phyloP scores from a whole-genome alignment of 2,113 vertebrate species.

The Heterotilapia buettikoferi region DNA sequence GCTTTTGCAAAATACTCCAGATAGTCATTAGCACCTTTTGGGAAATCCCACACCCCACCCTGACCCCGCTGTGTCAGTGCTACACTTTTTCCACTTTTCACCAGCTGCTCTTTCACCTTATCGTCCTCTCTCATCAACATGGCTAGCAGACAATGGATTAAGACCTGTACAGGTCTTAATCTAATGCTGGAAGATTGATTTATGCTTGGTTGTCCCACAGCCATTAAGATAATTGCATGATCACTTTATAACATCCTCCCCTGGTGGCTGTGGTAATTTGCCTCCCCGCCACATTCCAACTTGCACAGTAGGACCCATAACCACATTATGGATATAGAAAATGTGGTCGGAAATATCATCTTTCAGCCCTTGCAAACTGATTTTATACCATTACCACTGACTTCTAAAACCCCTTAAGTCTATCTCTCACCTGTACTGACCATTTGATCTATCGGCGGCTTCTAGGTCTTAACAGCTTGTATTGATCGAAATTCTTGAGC shows the following conservation, averaged over 20 bases:
- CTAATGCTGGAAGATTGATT: slow-evolving; percentile 72
- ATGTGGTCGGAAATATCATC: slow-evolving; percentile 61
- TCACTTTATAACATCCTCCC: slow-evolving; percentile 74
- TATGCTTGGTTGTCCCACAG: slow-evolving; percentile 65
- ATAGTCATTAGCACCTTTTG: slow-evolving; percentile 8
- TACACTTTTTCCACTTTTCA: neutral
- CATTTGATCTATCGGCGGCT: slow-evolving; percentile 58
- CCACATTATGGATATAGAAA: slow-evolving; percentile 56
- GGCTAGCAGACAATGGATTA: slow-evolving; percentile 24
- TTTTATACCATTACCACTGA: slow-evolving; percentile 59
- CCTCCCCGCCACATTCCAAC: neutral
- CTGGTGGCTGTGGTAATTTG: slow-evolving; percentile 54
- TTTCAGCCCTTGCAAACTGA: slow-evolving; percentile 64
- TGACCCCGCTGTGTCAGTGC: neutral
- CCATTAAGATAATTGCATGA: slow-evolving; percentile 78
- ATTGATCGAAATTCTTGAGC: slow-evolving; percentile 56
- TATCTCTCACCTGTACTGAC: slow-evolving; percentile 52
- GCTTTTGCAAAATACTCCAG: neutral
- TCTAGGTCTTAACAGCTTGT: slow-evolving; percentile 52
- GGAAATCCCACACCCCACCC: slow-evolving; percentile 4
- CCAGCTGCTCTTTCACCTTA: slow-evolving; percentile 11
- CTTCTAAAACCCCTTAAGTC: slow-evolving; percentile 59
- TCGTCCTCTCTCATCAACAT: neutral
- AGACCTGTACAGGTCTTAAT: slow-evolving; percentile 45
- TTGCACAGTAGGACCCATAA: slow-evolving; percentile 50